These are phyloP conservation scores for Nemoura dubitans DNA, from an alignment of 2,888 invertebrate genomes.

Conservation along the genomic window DNA sequence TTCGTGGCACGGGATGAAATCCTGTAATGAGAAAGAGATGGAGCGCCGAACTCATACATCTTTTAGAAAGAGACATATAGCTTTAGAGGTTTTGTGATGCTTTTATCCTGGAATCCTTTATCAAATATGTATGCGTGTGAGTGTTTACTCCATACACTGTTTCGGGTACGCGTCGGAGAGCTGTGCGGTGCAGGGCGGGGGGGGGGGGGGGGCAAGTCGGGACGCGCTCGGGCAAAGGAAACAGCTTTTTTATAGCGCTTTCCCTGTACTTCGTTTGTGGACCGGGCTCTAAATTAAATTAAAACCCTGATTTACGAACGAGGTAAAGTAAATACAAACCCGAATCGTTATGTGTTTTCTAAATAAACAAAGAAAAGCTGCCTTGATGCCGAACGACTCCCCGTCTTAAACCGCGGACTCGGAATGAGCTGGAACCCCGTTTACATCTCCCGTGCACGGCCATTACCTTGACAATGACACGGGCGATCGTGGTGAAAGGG, in stretches of 20 bases:
- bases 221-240: background rate
- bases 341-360: background rate
- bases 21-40: constrained; percentile 32
- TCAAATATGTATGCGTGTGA: constrained; percentile 33
- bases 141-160: constrained; percentile 24
- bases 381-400: no score
- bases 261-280: background rate
- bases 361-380: no score
- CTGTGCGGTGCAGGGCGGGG: background rate
- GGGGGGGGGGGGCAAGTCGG: background rate
- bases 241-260: background rate
- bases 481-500: background rate
- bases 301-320: background rate
- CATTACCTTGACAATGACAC: background rate
- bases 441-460: background rate
- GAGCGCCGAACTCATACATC: constrained; percentile 13
- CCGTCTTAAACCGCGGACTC: no score
- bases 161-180: background rate
- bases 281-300: background rate
- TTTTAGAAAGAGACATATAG: constrained; percentile 25
- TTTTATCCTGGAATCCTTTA: constrained; percentile 31
- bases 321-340: background rate
- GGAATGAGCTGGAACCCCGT: background rate
- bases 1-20: background rate
- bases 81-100: constrained; percentile 32